phyloP scores from a whole-genome alignment of 2,113 vertebrate genomes.

The Phylloscopus trochiloides region DNA sequence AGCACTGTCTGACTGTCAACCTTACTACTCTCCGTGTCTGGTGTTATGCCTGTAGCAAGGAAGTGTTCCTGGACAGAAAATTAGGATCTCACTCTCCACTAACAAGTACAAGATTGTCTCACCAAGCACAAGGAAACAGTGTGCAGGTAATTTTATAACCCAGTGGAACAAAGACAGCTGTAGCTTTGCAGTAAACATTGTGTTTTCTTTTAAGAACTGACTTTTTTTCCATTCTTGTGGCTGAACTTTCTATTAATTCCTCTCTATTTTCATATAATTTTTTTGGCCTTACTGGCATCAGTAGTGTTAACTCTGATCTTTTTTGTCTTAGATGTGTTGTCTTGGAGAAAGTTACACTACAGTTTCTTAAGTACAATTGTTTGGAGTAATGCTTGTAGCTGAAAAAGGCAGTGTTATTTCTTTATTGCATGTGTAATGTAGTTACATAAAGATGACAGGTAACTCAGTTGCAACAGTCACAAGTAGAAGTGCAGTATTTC shows the following conservation, averaged over 20 bases:
- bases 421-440: neutral
- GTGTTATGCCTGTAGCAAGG: conserved; percentile 97
- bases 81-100: conserved; percentile 80
- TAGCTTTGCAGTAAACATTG: neutral
- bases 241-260: neutral
- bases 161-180: neutral
- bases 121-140: conserved; percentile 68
- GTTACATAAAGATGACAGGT: neutral
- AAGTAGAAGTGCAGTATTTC: neutral
- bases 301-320: neutral
- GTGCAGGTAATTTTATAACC: conserved; percentile 78
- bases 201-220: neutral
- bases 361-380: neutral
- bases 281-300: neutral
- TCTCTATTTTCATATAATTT: neutral
- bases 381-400: neutral
- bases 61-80: conserved; percentile 96
- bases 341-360: neutral
- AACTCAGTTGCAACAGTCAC: neutral
- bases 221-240: neutral
- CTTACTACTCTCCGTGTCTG: conserved; percentile 95
- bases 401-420: neutral
- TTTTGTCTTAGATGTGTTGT: neutral
- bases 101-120: conserved; percentile 72
- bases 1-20: conserved; percentile 95